Percentiles rank a stretch among this genome's conserved stretches.
Conservation (phyloP, 2,888 invertebrate genomes). For the Lycia hirtaria region DNA sequence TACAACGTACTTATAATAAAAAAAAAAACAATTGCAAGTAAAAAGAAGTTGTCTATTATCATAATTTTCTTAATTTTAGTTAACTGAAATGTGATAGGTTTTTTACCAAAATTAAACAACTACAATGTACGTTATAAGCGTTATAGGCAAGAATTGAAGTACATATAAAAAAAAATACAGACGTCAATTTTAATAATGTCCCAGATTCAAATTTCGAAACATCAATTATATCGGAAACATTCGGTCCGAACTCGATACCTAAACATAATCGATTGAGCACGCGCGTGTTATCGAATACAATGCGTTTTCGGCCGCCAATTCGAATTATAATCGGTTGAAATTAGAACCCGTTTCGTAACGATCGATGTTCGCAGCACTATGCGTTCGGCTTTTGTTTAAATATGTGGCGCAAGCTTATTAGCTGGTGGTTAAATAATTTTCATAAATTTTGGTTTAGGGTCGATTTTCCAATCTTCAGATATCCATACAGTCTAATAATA, state of each 20-base stretch:
- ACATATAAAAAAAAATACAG: too few relatives aligned
- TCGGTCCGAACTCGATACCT: conserved; percentile 70
- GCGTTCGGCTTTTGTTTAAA: conserved; percentile 11
- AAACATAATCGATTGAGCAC: conserved; percentile 81
- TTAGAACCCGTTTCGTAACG: conserved; percentile 49
- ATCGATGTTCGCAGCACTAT: conserved; percentile 18
- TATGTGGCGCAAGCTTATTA: neutral
- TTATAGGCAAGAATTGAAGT: too few relatives aligned
- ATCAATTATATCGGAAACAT: conserved; percentile 56
- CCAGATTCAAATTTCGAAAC: conserved; percentile 33
- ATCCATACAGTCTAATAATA: too few relatives aligned
- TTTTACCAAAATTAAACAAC: too few relatives aligned
- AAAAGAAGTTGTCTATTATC: too few relatives aligned
- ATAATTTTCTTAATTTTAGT: too few relatives aligned
- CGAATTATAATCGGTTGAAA: conserved; percentile 47
- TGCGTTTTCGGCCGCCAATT: conserved; percentile 51
- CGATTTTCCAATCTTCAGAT: too few relatives aligned
- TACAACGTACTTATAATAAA: too few relatives aligned
- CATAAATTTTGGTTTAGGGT: too few relatives aligned
- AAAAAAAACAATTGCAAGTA: too few relatives aligned
- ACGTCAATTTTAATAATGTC: conserved; percentile 11
- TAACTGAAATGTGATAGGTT: too few relatives aligned
- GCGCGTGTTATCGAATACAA: conserved; percentile 70
- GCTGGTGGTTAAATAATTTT: neutral
- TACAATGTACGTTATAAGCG: too few relatives aligned